Evolutionary conservation across 2,797 vertebrate genomes (phyloP), one percentile per base, ranked within the genome.

Genomic region (Galagoides demidoff): DNA sequence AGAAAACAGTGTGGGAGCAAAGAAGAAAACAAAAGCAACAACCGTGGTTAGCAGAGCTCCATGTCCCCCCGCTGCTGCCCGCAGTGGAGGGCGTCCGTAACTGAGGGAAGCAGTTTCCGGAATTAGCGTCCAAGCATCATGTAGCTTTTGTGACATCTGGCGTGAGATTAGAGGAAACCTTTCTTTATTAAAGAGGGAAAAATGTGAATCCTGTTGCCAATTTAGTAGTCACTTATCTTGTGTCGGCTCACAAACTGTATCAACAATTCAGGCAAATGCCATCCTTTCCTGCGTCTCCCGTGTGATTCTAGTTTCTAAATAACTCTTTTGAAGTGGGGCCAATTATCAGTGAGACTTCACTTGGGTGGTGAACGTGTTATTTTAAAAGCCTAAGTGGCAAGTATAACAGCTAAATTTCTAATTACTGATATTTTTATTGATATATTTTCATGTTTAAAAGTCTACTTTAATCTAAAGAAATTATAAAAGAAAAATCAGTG

Each of bases 41-140:
- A 98, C 98, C 94, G 95, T 8, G 97, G 98, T 99, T 98, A 99
- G 99, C 98, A 79, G 90, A 52, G 96, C 88, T 92, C 92, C 96
- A 92, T 52, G 43, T 0, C 11, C 91, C 83, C 49, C 85, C 16
- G 96, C 90, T 92, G 3, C 97, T 93, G 25, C 95, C 97, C 98
- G 99, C 98, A 98, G 99, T 98, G 98, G 98, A 98, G 97, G 98
- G 98, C 99, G 99, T 99, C 98, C 91, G 86, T 89, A 95, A 74
- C 61, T 0, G 7, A 52, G 68, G 43, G 73, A 96, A 88, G 96
- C 96, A 34, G 95, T 37, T 89, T 95, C 96, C 0, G 55, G 77
- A 90, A 85, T 63, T 31, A 83, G 92, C 2, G 0, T 85, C 78
- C 87, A 93, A 97, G 94, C 93, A 96, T 5, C 45, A 90, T 52